These are phyloP conservation scores for Phaetusa simplex DNA, from an alignment of 2,113 vertebrate genomes.

Conservation along the genomic window DNA sequence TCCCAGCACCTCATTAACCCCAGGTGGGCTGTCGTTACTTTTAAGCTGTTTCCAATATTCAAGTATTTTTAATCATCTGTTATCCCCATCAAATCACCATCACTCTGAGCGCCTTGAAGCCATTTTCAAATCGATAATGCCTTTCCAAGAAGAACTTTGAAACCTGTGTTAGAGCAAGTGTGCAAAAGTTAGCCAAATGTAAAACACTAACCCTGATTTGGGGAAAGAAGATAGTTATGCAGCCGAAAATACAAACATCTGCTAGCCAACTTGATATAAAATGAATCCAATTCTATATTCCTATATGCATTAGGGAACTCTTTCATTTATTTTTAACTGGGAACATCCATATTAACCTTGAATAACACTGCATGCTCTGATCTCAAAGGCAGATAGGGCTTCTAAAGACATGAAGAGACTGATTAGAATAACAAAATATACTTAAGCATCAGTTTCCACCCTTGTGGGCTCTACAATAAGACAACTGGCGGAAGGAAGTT, in stretches of 20 bases:
- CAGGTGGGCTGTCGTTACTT: not conserved
- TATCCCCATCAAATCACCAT: not conserved
- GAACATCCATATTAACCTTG: constrained; percentile 3
- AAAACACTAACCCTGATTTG: not conserved
- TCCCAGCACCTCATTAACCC: not conserved
- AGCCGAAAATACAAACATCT: not conserved
- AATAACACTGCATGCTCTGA: not conserved
- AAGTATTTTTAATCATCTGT: not conserved
- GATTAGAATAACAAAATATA: constrained; percentile 34
- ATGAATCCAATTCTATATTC: not conserved
- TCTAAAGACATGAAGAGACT: not conserved
- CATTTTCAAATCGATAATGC: not conserved
- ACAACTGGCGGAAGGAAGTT: constrained; percentile 30
- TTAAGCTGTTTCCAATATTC: not conserved
- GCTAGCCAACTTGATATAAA: not conserved
- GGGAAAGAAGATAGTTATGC: not conserved
- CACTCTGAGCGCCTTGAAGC: not conserved
- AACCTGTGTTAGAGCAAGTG: not conserved
- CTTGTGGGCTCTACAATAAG: constrained; percentile 25
- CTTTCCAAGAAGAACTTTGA: not conserved
- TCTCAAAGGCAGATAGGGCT: not conserved
- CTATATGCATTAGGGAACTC: not conserved
- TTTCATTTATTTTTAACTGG: not conserved
- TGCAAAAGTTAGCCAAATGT: not conserved
- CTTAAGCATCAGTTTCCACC: constrained; percentile 11